Percentiles rank a stretch among this genome's conserved stretches.
Evolutionary conservation across 2,797 vertebrate genomes (phyloP).

Genomic region (Liasis olivaceus): DNA sequence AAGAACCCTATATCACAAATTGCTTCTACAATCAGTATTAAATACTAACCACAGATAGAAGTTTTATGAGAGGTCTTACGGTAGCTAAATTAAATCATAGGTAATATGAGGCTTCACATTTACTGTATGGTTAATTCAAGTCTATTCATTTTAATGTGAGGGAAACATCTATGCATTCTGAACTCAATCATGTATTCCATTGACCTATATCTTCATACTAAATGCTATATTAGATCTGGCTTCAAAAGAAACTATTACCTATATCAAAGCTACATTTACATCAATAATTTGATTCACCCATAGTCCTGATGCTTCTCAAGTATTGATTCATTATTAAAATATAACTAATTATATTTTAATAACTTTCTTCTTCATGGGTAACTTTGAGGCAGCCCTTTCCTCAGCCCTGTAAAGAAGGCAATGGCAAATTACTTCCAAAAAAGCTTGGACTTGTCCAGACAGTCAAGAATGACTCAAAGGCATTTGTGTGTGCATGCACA

Average conservation of each 20-base stretch:
- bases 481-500: no score
- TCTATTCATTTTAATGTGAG: background rate
- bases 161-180: background rate
- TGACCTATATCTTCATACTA: conserved; percentile 15
- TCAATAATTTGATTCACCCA: background rate
- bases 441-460: no score
- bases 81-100: background rate
- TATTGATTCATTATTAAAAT: background rate
- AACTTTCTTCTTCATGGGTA: no score
- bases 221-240: background rate
- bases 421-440: no score
- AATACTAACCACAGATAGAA: background rate
- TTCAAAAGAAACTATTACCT: background rate
- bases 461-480: no score
- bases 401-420: no score
- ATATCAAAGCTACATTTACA: background rate
- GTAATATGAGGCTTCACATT: background rate
- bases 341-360: background rate
- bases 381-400: no score
- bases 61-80: conserved; percentile 6
- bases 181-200: background rate
- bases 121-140: conserved; percentile 5
- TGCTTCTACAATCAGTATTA: background rate
- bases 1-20: background rate
- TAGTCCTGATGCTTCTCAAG: background rate